Evolutionary conservation across 1,140 invertebrate species (phyloP).

Genomic region (Oncopeltus fasciatus): DNA sequence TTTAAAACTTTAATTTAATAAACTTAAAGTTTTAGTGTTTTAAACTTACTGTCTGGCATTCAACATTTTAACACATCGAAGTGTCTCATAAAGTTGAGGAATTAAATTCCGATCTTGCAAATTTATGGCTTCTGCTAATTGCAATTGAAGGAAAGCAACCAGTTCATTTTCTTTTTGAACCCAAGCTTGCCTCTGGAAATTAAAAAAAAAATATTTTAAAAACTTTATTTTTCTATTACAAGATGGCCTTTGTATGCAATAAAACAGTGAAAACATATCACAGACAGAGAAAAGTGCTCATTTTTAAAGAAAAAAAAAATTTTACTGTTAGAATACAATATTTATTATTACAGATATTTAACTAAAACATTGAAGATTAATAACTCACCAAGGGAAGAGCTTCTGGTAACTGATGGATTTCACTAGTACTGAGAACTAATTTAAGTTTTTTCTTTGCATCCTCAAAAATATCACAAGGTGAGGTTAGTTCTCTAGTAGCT

Average conservation of each 20-base stretch:
- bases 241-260: too few relatives aligned
- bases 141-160: slow-evolving; percentile 56
- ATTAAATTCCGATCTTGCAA: slow-evolving; percentile 63
- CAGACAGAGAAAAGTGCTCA: too few relatives aligned
- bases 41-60: slow-evolving; percentile 45
- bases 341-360: too few relatives aligned
- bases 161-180: slow-evolving; percentile 46
- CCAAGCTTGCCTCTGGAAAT: slow-evolving; percentile 33
- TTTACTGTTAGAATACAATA: too few relatives aligned
- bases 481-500: not conserved
- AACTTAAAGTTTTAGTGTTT: too few relatives aligned
- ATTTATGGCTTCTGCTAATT: slow-evolving; percentile 77
- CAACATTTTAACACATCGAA: slow-evolving; percentile 54
- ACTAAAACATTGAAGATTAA: too few relatives aligned
- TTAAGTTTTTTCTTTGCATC: slow-evolving; percentile 87
- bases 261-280: too few relatives aligned
- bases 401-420: slow-evolving; percentile 37
- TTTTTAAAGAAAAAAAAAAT: too few relatives aligned
- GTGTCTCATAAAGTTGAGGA: slow-evolving; percentile 75
- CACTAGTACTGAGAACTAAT: slow-evolving; percentile 73
- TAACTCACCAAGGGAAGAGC: slow-evolving; percentile 1
- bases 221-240: too few relatives aligned
- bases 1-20: too few relatives aligned
- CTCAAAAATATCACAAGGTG: slow-evolving; percentile 45
- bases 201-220: slow-evolving; percentile 15